Base-by-base conservation (phyloP, 2,113 vertebrate genomes). In the Rhipidura dahli region DNA sequence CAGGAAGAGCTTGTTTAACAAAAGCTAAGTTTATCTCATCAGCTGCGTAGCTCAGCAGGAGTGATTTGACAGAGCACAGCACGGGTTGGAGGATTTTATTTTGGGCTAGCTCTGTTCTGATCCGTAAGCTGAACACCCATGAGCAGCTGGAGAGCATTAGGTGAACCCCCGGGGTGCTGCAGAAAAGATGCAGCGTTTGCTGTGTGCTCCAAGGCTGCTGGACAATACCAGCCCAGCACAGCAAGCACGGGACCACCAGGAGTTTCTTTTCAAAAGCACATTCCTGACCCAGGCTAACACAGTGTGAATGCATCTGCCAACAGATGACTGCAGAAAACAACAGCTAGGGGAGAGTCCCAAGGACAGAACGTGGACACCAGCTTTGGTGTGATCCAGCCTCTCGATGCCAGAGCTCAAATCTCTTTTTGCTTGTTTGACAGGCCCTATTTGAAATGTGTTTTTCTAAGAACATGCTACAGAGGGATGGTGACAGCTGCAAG, bases 11-110 rank as follows among this genome's bases (percentile, higher is more conserved):
- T 89, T 89, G 65, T 79, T 95, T 85, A 95, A 96, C 84, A 95
- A 95, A 94, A 94, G 59, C 92, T 90, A 73, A 93, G 92, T 94
- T 97, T 94, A 86, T 92, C 75, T 86, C 86, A 89, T 94, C 86
- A 86, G 90, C 90, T 94, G 53, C 33, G 53, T 71, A 71, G 78
- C 90, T 95, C 89, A 92, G 83, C 92, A 66, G 76, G 90, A 77
- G 56, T 28, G 60, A 88, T 87, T 80, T 77, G 60, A 89, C 47
- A 93, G 76, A 95, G 64, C 88, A 87, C 75, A 91, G 69, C 65
- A 87, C 33, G 49, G 39, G 79, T 53, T 85, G 70, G 10, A 66
- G 56, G 57, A 72, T 85, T 86, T 93, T 92, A 77, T 88, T 92
- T 47, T 80, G 71, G 50, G 54, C 71, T 86, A 33, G 82, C 56